Conservation (phyloP, 1,140 invertebrate species). For the Semibalanus balanoides region DNA sequence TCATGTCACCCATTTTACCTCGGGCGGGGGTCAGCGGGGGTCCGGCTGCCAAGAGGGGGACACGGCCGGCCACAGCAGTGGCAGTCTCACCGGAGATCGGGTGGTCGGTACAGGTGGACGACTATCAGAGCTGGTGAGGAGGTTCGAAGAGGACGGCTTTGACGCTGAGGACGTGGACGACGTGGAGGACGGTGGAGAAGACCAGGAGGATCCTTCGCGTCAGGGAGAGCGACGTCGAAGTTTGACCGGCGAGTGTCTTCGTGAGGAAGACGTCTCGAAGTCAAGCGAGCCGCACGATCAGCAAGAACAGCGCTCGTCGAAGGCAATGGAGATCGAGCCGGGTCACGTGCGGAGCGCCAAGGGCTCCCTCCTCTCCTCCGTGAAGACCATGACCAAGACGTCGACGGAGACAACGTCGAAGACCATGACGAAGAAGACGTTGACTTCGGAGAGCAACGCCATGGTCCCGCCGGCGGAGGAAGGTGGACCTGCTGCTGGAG, state of each 20-base stretch:
- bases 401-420: not conserved
- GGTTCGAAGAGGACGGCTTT: no score
- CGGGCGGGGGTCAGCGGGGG: not conserved
- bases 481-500: no score
- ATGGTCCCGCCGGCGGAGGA: not conserved
- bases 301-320: no score
- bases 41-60: not conserved
- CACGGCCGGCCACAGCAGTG: no score
- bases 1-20: not conserved
- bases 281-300: no score
- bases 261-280: no score
- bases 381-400: not conserved
- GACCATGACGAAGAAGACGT: not conserved
- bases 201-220: no score
- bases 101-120: not conserved
- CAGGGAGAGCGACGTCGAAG: no score
- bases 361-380: not conserved
- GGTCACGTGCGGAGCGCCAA: not conserved
- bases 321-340: not conserved
- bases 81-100: not conserved
- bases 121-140: no score
- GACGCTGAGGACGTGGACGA: no score
- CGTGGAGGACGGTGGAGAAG: no score
- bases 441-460: not conserved
- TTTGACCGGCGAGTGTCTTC: no score